phyloP scores from a whole-genome alignment of 2,113 vertebrate species.

The Suncus etruscus region DNA sequence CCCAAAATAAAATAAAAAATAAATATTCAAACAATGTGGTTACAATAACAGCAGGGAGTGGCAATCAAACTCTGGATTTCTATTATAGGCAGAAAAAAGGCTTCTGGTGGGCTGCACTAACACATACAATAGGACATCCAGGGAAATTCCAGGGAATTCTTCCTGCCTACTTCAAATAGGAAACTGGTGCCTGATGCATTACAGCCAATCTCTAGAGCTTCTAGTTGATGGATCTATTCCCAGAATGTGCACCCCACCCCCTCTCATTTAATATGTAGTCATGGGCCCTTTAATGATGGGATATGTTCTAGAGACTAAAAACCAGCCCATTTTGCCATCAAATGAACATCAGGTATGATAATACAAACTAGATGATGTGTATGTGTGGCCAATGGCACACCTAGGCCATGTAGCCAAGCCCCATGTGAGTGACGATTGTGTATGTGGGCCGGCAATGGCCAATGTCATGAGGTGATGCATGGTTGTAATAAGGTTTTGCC shows the following conservation, averaged over 20 bases:
- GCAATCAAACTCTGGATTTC: no score
- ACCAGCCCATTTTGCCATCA: background rate
- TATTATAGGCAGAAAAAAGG: no score
- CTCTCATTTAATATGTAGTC: constrained; percentile 53
- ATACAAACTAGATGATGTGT: background rate
- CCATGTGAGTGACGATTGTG: background rate
- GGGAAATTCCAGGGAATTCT: constrained; percentile 32
- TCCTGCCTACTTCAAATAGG: constrained; percentile 63
- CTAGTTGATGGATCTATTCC: no score
- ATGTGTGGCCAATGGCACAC: background rate
- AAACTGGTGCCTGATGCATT: background rate
- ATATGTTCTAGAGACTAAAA: background rate
- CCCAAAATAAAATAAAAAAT: no score
- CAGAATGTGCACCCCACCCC: background rate
- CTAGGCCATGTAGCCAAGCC: background rate
- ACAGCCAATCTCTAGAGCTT: no score
- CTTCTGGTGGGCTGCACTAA: no score
- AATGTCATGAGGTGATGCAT: background rate
- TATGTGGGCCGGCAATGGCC: background rate
- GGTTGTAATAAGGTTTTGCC: background rate
- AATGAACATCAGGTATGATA: background rate
- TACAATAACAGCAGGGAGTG: no score
- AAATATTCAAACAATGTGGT: no score
- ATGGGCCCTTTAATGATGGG: background rate
- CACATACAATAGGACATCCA: background rate